phyloP scores from a whole-genome alignment of 2,888 invertebrate species.

The Pseudoips prasinana region DNA sequence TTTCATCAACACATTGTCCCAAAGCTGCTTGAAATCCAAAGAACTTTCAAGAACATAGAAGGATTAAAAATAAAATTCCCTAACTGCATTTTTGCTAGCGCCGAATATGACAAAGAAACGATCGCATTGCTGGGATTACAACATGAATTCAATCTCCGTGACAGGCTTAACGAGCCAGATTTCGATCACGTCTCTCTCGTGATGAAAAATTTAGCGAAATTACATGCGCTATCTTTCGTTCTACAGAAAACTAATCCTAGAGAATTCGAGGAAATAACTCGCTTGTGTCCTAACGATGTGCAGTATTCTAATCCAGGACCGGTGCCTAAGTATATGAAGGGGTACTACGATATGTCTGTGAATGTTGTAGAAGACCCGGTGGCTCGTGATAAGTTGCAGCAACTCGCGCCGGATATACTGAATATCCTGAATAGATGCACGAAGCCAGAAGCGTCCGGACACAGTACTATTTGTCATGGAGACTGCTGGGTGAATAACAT shows the following conservation, averaged over 20 bases:
- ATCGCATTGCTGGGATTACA: slow-evolving; percentile 36
- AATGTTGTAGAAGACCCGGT: slow-evolving; percentile 43
- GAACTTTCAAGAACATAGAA: slow-evolving; percentile 47
- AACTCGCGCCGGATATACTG: slow-evolving; percentile 43
- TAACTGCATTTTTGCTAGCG: slow-evolving; percentile 50
- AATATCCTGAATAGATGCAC: slow-evolving; percentile 50
- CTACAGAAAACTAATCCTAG: slow-evolving; percentile 42
- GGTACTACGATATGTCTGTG: slow-evolving; percentile 54
- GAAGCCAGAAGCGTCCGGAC: slow-evolving; percentile 27
- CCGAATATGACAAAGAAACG: slow-evolving; percentile 50
- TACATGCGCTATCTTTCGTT: slow-evolving; percentile 58
- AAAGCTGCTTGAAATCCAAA: slow-evolving; percentile 49
- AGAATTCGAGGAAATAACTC: slow-evolving; percentile 44
- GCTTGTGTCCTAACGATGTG: slow-evolving; percentile 44
- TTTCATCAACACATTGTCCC: slow-evolving; percentile 47
- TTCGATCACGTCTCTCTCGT: slow-evolving; percentile 47
- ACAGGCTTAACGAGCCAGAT: slow-evolving; percentile 47
- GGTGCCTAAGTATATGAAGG: slow-evolving; percentile 45
- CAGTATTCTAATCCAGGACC: slow-evolving; percentile 51
- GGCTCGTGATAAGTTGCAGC: slow-evolving; percentile 42
- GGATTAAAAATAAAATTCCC: slow-evolving; percentile 62
- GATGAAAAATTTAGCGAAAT: slow-evolving; percentile 59
- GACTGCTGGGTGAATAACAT: slow-evolving; percentile 67
- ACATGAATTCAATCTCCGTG: slow-evolving; percentile 34
- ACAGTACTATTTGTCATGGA: slow-evolving; percentile 59